Conservation (phyloP, 2,888 invertebrate species). For the Geophilus truncorum region DNA sequence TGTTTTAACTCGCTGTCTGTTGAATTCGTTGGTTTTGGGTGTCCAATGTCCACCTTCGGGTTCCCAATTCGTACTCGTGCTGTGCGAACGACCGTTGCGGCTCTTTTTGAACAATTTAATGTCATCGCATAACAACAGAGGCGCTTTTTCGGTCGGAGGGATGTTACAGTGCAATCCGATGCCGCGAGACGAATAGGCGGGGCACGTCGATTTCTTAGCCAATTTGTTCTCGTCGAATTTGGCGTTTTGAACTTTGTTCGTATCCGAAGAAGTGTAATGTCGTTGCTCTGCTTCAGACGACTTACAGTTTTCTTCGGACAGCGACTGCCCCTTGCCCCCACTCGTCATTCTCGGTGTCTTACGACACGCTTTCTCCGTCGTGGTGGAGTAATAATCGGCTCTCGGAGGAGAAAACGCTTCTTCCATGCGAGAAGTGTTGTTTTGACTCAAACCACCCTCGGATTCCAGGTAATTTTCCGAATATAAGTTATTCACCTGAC, state of each 20-base stretch:
- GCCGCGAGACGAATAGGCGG: background rate
- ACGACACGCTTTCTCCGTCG: background rate
- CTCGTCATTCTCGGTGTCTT: background rate
- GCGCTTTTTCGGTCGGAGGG: background rate
- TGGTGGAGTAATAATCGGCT: background rate
- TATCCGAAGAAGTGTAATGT: background rate
- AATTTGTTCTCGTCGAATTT: background rate
- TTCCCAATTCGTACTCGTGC: background rate
- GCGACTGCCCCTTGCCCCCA: background rate
- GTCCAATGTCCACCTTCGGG: background rate
- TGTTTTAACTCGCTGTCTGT: background rate
- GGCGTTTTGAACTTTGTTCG: background rate
- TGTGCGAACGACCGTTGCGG: slow-evolving; percentile 1
- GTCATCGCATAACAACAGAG: background rate
- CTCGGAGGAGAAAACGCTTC: background rate
- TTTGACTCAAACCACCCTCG: background rate
- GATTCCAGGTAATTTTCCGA: background rate
- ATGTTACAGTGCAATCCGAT: background rate
- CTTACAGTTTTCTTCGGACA: background rate
- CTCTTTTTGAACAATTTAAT: background rate
- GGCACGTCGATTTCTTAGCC: background rate
- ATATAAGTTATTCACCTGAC: background rate
- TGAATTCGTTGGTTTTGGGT: background rate
- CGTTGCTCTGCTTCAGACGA: background rate
- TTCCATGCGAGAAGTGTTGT: background rate